These are phyloP conservation scores for Netelia virgata DNA, from an alignment of 2,888 invertebrate genomes.

Conservation along the genomic window DNA sequence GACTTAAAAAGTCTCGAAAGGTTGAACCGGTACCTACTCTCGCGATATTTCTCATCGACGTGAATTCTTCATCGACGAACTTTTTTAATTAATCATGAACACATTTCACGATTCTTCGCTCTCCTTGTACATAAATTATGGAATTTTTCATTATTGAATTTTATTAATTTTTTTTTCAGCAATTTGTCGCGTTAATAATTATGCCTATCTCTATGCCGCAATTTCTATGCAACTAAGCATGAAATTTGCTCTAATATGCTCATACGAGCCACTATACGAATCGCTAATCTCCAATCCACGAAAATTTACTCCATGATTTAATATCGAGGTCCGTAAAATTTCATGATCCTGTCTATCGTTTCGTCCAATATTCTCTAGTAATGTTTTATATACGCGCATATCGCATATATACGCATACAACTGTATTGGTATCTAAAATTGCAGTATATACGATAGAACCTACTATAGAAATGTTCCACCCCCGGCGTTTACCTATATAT, in stretches of 20 bases:
- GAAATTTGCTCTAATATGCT: neutral
- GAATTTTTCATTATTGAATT: neutral
- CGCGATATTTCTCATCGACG: no score
- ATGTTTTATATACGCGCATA: conserved; percentile 12
- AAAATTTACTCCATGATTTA: conserved; percentile 29
- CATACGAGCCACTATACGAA: neutral
- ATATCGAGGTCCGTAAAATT: conserved; percentile 37
- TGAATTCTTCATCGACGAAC: no score
- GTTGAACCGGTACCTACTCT: no score
- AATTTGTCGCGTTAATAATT: no score
- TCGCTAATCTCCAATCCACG: conserved; percentile 14
- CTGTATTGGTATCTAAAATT: neutral
- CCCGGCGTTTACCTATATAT: neutral
- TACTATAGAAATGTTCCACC: conserved; percentile 10
- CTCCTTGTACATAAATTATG: neutral
- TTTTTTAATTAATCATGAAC: no score
- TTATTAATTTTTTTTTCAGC: neutral
- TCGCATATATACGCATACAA: neutral
- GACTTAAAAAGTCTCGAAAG: no score
- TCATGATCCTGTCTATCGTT: conserved; percentile 35
- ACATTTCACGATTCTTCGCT: no score
- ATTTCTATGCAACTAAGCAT: neutral
- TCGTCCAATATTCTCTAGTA: conserved; percentile 5
- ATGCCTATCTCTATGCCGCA: neutral
- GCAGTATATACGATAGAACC: neutral